Base-by-base conservation (phyloP, 2,888 invertebrate species). In the Tupiocoris notatus region DNA sequence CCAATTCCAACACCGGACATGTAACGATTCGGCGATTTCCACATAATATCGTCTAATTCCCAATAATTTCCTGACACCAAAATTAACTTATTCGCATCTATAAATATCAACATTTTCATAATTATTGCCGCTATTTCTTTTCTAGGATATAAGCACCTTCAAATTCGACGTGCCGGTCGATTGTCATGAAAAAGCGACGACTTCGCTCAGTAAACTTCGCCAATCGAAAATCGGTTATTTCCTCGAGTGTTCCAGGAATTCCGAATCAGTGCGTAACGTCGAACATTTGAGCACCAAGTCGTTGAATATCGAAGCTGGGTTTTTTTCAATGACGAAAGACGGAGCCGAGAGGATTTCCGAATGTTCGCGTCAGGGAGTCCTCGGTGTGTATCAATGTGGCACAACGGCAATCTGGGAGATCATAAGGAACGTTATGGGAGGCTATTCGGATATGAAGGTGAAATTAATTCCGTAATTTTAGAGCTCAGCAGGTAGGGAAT, bases 381-480 rank as follows among this genome's bases (percentile, higher is more conserved):
- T 70, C 17, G 70, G 59, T 2, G 70, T 59, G 16, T 70, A 70
- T 18, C 70, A 59, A 17, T 70, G 70, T 18, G 59, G 59, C 1
- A 21, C 70, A 1, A 23, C 70, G 18, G 70, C 59, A 0, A 59
- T 70, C 16, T 70, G 70, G 70, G 70, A 59, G 18, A 59, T 70
- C 24, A 54, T 70, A 6, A 25, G 59, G 18, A 59, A 70, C 61
- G 24, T 70, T n/a, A 70, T 70, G 70, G 18, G 54, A 1, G 70
- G 59, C 22, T 70, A 70, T 24, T 70, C 70, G 17, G 70, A 70
- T 18, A 70, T 70, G 59, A 70, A 70, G 59, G 70, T 70, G 25
- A 70, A 1, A 39, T n/a, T n/a, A n/a, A n/a, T n/a, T n/a, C n/a
- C n/a, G n/a, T n/a, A n/a, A n/a, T n/a, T n/a, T n/a, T n/a, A n/a